Percentiles rank a stretch among this genome's conserved stretches.
These are phyloP conservation scores for Criorhina ranunculi DNA, from an alignment of 2,888 invertebrate species.

Conservation along the genomic window DNA sequence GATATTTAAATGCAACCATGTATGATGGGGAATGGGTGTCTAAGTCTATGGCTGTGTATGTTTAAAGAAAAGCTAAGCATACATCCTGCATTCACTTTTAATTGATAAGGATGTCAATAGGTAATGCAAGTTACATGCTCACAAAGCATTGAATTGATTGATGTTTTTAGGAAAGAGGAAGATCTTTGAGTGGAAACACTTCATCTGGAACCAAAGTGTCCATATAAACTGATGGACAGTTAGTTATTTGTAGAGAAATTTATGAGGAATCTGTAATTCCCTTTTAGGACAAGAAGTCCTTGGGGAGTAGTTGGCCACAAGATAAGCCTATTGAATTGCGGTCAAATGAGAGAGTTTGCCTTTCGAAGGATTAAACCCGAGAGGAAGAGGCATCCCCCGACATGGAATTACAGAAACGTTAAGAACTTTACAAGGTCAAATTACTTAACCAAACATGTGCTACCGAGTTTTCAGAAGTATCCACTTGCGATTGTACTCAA, in stretches of 20 bases:
- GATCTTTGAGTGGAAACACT: not conserved
- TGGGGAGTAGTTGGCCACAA: too few species aligned
- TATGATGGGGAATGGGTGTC: constrained; percentile 14
- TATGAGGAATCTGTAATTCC: not conserved
- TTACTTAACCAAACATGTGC: too few species aligned
- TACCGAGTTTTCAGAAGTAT: too few species aligned
- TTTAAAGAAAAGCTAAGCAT: not conserved
- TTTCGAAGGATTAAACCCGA: too few species aligned
- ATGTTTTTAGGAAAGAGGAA: not conserved
- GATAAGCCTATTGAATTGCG: too few species aligned
- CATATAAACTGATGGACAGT: not conserved
- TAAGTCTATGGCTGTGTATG: not conserved
- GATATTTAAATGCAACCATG: constrained; percentile 48
- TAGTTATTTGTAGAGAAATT: not conserved
- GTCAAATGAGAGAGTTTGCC: too few species aligned
- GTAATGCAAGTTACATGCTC: constrained; percentile 25
- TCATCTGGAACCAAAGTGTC: constrained; percentile 6
- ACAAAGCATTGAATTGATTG: constrained; percentile 26
- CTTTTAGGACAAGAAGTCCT: too few species aligned
- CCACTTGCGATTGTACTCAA: too few species aligned
- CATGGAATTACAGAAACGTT: too few species aligned
- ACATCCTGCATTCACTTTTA: constrained; percentile 39
- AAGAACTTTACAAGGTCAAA: too few species aligned
- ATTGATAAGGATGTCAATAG: constrained; percentile 65
- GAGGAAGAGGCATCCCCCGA: too few species aligned